Base-by-base conservation (phyloP, 2,797 vertebrate genomes). In the Hoplostethus mediterraneus region DNA sequence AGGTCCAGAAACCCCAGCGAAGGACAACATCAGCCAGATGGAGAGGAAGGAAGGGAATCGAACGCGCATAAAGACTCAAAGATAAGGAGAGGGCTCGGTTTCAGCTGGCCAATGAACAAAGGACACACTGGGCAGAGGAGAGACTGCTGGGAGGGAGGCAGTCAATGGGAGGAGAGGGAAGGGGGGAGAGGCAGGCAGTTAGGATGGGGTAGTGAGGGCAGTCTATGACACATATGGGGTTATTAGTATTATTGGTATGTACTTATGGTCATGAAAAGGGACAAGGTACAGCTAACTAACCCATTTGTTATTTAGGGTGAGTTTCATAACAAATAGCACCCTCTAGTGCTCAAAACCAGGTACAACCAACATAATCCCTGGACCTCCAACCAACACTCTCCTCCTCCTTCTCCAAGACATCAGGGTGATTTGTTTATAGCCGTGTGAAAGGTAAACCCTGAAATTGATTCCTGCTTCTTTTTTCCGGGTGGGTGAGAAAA, bases 281-380 rank as follows among this genome's bases (percentile, higher is more conserved):
- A 40, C 14, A n/a, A n/a, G n/a, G n/a, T n/a, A 49, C 30, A 48
- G 30, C 40, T 6, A 7, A 38, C 38, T 63, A 21, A 67, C 25
- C 2, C 52, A 8, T 40, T 6, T 66, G 52, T 16, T 63, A 21
- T 57, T 33, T 21, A 48, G 31, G 12, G n/a, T 14, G 7, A 40
- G 59, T 57, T 44, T 62, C 5, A 40, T 4, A 60, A 61, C 73
- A 77, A 89, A 85, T 68, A 82, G 78, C 88, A 58, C 85, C 90
- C 82, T 84, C 92, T 87, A 86, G 83, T 89, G 91, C 28, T 57
- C 1, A 51, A 5, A 57, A 42, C 0, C 3, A 12, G 31, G 63
- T 30, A 89, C 16, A 59, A 49, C 71, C 30, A 21, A 28, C 33
- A 44, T 4, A 44, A 14, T 13, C 12, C 42, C 12, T 44, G 2